Conservation (phyloP, 2,888 invertebrate genomes). For the Anodontia alba region DNA sequence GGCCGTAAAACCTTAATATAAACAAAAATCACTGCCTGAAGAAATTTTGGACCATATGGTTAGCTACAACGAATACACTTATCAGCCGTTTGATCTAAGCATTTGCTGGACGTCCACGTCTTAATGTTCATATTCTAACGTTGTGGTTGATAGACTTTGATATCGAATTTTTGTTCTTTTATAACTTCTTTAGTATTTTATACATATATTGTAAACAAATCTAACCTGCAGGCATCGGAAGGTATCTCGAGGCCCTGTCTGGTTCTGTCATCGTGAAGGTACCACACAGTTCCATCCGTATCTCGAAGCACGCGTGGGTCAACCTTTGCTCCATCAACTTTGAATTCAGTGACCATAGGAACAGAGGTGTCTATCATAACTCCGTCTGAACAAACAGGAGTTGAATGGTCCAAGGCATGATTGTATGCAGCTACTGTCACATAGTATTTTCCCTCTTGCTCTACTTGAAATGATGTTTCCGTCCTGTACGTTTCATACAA, state of each 20-base stretch:
- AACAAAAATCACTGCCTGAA: too few relatives aligned
- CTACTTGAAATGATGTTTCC: constrained; percentile 43
- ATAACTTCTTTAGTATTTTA: too few relatives aligned
- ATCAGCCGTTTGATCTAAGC: too few relatives aligned
- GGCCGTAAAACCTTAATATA: too few relatives aligned
- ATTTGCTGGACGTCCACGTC: too few relatives aligned
- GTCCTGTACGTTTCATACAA: constrained; percentile 36
- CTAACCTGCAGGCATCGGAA: constrained; percentile 28
- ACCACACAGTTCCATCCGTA: constrained; percentile 25
- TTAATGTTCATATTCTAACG: too few relatives aligned
- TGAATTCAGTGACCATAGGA: constrained; percentile 48
- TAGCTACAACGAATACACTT: too few relatives aligned
- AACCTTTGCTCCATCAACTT: constrained; percentile 41
- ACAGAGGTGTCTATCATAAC: constrained; percentile 50
- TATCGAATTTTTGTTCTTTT: too few relatives aligned
- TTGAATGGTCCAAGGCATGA: constrained; percentile 53
- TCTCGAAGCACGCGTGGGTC: constrained; percentile 39
- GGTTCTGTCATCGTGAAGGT: constrained; percentile 26
- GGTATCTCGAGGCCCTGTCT: constrained; percentile 23
- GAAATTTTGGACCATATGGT: too few relatives aligned
- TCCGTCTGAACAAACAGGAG: constrained; percentile 67
- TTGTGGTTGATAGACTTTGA: too few relatives aligned
- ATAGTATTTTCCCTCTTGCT: constrained; percentile 53
- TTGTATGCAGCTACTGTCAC: constrained; percentile 70
- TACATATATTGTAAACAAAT: too few relatives aligned